Percentiles rank a stretch among this genome's conserved stretches.
phyloP scores from a whole-genome alignment of 2,888 invertebrate species.

The Hirtodrosophila trivittata region DNA sequence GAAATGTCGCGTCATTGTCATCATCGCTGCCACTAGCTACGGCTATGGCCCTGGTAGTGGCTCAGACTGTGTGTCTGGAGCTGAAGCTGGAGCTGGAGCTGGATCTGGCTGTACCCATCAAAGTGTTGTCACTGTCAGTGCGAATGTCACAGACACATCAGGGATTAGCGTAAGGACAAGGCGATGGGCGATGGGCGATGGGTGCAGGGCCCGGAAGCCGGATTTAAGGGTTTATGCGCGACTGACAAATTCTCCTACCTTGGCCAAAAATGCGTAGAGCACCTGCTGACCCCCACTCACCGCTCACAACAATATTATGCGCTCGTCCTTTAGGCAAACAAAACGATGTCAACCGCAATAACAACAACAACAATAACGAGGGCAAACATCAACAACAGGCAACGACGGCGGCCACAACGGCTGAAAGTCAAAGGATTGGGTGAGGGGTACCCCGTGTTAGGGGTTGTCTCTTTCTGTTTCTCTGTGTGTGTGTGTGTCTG shows the following conservation, averaged over 20 bases:
- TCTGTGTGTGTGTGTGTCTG: slow-evolving; percentile 5
- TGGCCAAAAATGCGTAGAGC: slow-evolving; percentile 28
- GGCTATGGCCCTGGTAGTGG: slow-evolving; percentile 9
- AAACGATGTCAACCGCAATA: slow-evolving; percentile 79
- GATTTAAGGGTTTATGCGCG: slow-evolving; percentile 79
- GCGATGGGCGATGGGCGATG: slow-evolving; percentile 20
- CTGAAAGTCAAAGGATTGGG: slow-evolving; percentile 62
- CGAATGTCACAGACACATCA: slow-evolving; percentile 83
- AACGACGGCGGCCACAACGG: slow-evolving; percentile 32
- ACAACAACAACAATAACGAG: slow-evolving; percentile 74
- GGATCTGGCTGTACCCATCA: slow-evolving; percentile 74
- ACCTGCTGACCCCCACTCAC: slow-evolving; percentile 39
- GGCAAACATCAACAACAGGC: slow-evolving; percentile 79
- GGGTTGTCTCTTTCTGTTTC: slow-evolving; percentile 1
- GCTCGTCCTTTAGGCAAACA: slow-evolving; percentile 71
- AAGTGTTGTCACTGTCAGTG: slow-evolving; percentile 84
- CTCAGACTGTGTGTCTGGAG: background rate
- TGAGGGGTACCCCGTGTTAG: slow-evolving; percentile 16
- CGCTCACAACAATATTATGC: slow-evolving; percentile 40
- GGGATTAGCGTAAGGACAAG: slow-evolving; percentile 80
- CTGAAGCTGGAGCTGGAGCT: slow-evolving; percentile 20
- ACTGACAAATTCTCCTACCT: slow-evolving; percentile 66
- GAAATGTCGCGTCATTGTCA: slow-evolving; percentile 61
- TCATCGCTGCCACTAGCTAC: slow-evolving; percentile 34
- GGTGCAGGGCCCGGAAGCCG: slow-evolving; percentile 30